Percentiles rank a stretch among this genome's conserved stretches.
phyloP scores from a whole-genome alignment of 2,113 vertebrate species.

The Pseudopodoces humilis region DNA sequence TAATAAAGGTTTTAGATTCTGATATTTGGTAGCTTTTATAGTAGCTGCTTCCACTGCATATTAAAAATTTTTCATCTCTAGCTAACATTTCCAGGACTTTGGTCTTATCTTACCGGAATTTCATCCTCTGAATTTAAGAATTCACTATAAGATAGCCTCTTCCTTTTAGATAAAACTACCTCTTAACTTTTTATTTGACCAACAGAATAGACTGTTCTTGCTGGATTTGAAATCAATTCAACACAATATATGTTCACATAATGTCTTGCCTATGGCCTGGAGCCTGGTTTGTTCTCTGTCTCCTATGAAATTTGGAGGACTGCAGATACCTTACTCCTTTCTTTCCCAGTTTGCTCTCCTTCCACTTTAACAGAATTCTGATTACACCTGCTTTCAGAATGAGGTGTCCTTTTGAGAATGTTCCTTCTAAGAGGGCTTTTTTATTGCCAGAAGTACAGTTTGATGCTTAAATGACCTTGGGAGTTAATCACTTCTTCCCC shows the following conservation, averaged over 20 bases:
- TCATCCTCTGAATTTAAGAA: background rate
- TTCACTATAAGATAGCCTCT: background rate
- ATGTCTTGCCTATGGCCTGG: background rate
- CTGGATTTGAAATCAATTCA: background rate
- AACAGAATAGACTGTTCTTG: background rate
- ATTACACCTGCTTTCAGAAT: background rate
- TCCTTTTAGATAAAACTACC: background rate
- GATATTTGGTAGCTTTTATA: background rate
- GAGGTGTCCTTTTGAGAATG: background rate
- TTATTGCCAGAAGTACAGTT: background rate
- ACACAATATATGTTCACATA: background rate
- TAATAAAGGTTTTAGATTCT: background rate
- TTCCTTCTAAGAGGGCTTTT: background rate
- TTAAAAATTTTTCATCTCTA: background rate
- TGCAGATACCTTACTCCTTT: background rate
- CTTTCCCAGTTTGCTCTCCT: background rate
- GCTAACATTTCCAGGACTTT: background rate
- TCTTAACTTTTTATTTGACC: background rate
- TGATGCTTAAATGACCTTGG: constrained; percentile 19
- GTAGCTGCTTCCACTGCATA: background rate
- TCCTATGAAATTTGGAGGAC: background rate
- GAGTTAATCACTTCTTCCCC: constrained; percentile 23
- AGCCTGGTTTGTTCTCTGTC: background rate
- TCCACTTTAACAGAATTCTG: background rate
- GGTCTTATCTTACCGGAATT: background rate